Base-by-base conservation (phyloP, 2,888 invertebrate genomes). In the Isoperla grammatica region DNA sequence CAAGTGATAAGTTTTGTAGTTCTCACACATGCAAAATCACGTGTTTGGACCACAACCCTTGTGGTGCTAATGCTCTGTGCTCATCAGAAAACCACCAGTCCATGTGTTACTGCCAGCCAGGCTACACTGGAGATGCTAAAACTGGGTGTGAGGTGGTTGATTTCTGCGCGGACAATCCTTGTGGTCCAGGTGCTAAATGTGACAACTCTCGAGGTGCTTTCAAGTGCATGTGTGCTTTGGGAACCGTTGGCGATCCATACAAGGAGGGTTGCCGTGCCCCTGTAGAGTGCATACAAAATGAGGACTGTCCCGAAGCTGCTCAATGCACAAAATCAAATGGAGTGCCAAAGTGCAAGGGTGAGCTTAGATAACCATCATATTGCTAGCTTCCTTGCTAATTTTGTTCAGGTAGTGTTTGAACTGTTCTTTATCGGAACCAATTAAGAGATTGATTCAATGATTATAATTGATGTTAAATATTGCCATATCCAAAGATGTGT, bases 11-110 rank as follows among this genome's bases (percentile, higher is more conserved):
- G 75, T 79, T 89, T 49, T 95, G 95, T 68, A 86, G 90, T 64
- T 80, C 84, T 62, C 84, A 86, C 70, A 87, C 85, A 77, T 94
- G 94, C 71, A 90, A 90, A 77, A 90, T 90, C 62, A 89, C 90
- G 13, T 94, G 94, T 71, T 78, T 92, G 17, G 83, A 86, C 2
- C 79, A 84, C n/a, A 90, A 91, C 72, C 86, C 87, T 13, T 94
- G 94, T 69, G 92, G 91, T 1, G 83, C 84, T 56, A 91, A 93
- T 73, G 87, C 93, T 0, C 77, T 93, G 42, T 94, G 94, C 71
- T 87, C 90, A 0, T 87, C 91, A 1, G 89, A 91, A 72, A 84
- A 84, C 68, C 93, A 94, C 69, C 80, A 80, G 63, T 88, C 88
- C 72, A 69, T 83, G 1, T 88, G 88, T 70, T 87, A 88, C 68